Evolutionary conservation across 2,888 invertebrate species (phyloP).

Genomic region (Macrosiphum euphorbiae): DNA sequence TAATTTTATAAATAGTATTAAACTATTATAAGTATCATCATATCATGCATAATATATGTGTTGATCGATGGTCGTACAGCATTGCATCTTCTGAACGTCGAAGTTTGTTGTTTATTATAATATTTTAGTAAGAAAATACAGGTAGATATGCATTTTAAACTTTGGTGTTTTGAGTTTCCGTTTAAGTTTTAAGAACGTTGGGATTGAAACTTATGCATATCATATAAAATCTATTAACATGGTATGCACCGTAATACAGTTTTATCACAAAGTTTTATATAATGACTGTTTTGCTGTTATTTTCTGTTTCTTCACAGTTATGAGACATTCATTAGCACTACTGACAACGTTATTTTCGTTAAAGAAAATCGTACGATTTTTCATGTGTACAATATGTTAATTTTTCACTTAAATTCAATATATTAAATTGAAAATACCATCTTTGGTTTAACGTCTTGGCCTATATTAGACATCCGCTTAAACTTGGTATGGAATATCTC

Average conservation of each 20-base stretch:
- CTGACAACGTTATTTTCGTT: not conserved
- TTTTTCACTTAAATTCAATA: not conserved
- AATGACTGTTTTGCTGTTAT: not conserved
- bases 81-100: not conserved
- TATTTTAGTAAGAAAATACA: not conserved
- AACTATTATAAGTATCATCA: no score
- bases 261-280: not conserved
- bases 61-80: not conserved
- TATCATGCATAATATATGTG: not conserved
- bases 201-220: not conserved
- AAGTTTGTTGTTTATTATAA: not conserved
- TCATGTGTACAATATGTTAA: not conserved
- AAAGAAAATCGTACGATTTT: not conserved
- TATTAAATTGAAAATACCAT: not conserved
- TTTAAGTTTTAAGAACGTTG: not conserved
- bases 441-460: not conserved
- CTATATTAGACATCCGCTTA: not conserved
- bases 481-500: not conserved
- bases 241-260: not conserved
- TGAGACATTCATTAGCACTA: not conserved
- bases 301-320: not conserved
- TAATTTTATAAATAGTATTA: no score
- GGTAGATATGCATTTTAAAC: not conserved
- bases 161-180: not conserved
- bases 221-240: not conserved